Evolutionary conservation across 2,797 vertebrate genomes (phyloP), one percentile per base, ranked within the genome.

Genomic region (Clarias laeviceps): DNA sequence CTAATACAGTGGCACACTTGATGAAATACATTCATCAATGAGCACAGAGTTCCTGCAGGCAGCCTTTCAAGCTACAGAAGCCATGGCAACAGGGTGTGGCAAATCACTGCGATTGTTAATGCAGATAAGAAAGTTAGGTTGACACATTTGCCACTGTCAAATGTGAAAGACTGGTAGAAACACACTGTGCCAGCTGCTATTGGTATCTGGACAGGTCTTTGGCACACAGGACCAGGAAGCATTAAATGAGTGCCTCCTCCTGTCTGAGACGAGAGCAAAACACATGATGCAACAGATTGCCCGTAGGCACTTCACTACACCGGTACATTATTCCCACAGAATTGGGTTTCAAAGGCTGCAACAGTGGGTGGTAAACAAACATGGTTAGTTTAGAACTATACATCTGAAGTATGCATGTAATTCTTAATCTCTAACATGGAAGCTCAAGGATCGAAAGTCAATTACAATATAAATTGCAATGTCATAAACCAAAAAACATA

Each of bases 271-370:
- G 29, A 80, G 62, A 50, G 37, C 79, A 80, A 54, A 81, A 81
- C 79, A 81, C 79, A 80, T 80, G 79, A 80, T 80, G 79, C 79
- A 80, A 80, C 79, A 50, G 37, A 54, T 24, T 66, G 79, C 79
- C 79, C 79, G 54, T 22, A 81, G 62, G 79, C 40, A 54, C 9
- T 54, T 17, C 1, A 34, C 56, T 59, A 27, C 62, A 81, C 18
- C 1, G 2, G 62, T 81, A 66, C 62, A 54, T 65, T 50, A 80
- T 80, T 80, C 79, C 79, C 79, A 80, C 79, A 80, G 79, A 80
- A 24, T 80, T 80, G 62, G 27, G 50, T 81, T 81, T 81, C 62
- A 80, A 80, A 80, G 78, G 50, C 61, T 27, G 5, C 27, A 81
- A 81, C 18, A 50, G 62, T 32, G 79, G 62, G 40, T 50, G 62